These are phyloP conservation scores for Pelusios castaneus DNA, from an alignment of 2,113 vertebrate genomes.

Conservation along the genomic window DNA sequence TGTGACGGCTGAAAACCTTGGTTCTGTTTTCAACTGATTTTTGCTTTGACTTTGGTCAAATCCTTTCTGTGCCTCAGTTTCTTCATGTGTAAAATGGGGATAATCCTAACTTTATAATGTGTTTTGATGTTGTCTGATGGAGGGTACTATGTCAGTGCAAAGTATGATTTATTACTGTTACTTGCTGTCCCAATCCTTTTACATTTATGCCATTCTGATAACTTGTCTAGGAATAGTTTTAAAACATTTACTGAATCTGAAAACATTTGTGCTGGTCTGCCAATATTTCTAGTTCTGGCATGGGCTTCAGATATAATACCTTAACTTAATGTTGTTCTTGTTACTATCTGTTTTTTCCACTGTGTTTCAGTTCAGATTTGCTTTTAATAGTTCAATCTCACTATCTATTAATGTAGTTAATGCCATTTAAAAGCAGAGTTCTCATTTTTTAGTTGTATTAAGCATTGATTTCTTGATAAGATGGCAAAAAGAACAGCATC, in stretches of 20 bases:
- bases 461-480: no score
- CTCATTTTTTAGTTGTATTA: no score
- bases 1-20: neutral
- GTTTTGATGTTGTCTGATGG: neutral
- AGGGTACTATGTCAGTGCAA: neutral
- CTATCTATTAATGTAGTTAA: no score
- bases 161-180: neutral
- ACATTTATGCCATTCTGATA: neutral
- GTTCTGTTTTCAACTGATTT: neutral
- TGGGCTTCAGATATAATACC: neutral
- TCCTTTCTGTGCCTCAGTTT: neutral
- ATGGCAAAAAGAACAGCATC: no score
- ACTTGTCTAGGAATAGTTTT: neutral
- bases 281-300: neutral
- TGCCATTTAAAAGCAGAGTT: no score
- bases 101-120: neutral
- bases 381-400: neutral
- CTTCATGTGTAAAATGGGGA: neutral
- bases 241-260: neutral
- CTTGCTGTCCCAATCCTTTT: neutral
- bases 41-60: neutral
- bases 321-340: neutral
- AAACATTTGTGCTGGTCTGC: neutral
- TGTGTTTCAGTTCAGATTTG: neutral
- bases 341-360: neutral